Percentiles rank a stretch among this genome's conserved stretches.
Conservation (phyloP, 2,888 invertebrate species). For the Anticlea derivata region DNA sequence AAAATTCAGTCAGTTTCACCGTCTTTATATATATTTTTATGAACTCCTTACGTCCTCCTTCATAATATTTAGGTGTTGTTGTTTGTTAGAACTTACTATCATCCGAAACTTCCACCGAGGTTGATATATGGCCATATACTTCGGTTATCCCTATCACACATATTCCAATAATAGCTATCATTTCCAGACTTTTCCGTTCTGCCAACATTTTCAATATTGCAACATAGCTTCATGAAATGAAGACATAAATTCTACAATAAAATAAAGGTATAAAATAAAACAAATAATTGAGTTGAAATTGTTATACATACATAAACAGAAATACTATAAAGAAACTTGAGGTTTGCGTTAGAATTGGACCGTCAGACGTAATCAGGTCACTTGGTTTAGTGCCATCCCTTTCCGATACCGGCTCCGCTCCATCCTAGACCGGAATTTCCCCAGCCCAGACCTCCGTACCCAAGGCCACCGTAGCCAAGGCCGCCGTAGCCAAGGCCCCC, state of each 20-base stretch:
- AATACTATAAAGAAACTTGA: constrained; percentile 27
- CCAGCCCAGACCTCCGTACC: constrained; percentile 35
- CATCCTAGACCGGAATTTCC: constrained; percentile 17
- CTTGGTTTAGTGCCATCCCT: constrained; percentile 35
- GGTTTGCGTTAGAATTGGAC: constrained; percentile 9
- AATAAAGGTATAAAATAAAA: constrained; percentile 16
- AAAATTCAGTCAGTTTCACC: no score
- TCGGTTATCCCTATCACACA: constrained; percentile 3
- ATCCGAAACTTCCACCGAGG: constrained; percentile 1
- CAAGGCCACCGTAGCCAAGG: constrained; percentile 6
- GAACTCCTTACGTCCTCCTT: no score
- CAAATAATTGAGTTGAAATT: constrained; percentile 18
- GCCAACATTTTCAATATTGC: constrained; percentile 11
- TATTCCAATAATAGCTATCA: not conserved
- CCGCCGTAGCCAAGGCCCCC: constrained; percentile 6
- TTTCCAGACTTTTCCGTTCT: not conserved
- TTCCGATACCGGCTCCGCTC: constrained; percentile 27
- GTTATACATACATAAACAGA: constrained; percentile 29
- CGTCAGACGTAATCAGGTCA: constrained; percentile 14
- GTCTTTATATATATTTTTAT: no score
- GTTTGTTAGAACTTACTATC: no score
- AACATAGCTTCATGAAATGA: constrained; percentile 8
- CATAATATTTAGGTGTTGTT: no score
- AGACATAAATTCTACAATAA: constrained; percentile 9
- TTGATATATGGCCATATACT: constrained; percentile 7